Percentiles rank a stretch among this genome's conserved stretches.
Conservation (phyloP, 2,888 invertebrate species). For the Elegia similella region DNA sequence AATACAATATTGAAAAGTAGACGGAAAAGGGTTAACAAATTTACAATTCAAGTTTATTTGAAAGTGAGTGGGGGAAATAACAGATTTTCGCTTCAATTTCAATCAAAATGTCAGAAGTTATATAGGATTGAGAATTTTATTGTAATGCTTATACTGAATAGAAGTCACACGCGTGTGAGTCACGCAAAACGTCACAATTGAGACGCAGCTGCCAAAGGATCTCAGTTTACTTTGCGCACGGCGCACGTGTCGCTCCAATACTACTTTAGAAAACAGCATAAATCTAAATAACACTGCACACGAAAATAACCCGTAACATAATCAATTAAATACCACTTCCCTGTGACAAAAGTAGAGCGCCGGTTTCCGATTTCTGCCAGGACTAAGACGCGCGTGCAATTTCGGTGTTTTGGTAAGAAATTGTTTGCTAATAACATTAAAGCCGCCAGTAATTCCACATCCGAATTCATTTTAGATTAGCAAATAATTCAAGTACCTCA, state of each 20-base stretch:
- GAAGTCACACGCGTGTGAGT: constrained; percentile 42
- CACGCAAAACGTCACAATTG: constrained; percentile 60
- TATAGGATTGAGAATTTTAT: not conserved
- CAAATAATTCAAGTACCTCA: no score
- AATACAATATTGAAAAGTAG: no score
- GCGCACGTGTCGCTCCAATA: constrained; percentile 58
- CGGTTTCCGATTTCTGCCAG: constrained; percentile 34
- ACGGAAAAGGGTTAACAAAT: no score
- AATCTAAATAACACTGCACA: constrained; percentile 30
- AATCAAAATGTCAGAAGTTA: not conserved
- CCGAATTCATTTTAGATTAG: not conserved
- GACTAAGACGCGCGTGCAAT: constrained; percentile 23
- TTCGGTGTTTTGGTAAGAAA: constrained; percentile 19
- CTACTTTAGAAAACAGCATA: constrained; percentile 45
- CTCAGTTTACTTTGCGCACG: constrained; percentile 77
- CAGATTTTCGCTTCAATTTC: no score
- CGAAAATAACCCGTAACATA: constrained; percentile 30
- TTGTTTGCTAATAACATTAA: not conserved
- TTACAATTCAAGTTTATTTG: no score
- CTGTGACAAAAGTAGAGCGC: constrained; percentile 4
- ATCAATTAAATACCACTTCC: constrained; percentile 25
- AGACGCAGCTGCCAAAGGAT: constrained; percentile 76
- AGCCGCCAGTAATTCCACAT: not conserved
- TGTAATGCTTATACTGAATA: constrained; percentile 20
- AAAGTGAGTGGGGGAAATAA: no score